Base-by-base conservation (phyloP, 1,140 invertebrate species). In the Drosophila dunni region DNA sequence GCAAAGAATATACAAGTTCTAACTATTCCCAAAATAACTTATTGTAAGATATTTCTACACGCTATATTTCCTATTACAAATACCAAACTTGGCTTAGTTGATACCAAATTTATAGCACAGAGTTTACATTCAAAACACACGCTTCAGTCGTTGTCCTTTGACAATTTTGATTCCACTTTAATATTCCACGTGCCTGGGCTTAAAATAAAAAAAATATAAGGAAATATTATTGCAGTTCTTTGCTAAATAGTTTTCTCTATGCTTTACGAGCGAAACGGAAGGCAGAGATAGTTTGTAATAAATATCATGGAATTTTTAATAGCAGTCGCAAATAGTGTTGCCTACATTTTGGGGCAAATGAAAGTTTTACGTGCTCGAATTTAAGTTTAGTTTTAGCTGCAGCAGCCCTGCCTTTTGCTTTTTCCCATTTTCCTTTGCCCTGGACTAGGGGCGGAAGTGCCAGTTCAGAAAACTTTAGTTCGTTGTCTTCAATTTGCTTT, bases 401-500 rank as follows among this genome's bases (percentile, higher is more conserved):
- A 17, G 63, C 50, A 42, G 46, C 29, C 44, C 33, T 38, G 17
- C 4, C 24, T 3, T 29, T 29, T 29, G 24, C 24, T 29, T 29
- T 29, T 29, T 29, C 24, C 24, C 24, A 6, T 29, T 29, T 29
- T 29, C 24, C 34, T 42, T 61, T 36, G 1, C 48, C 44, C 5
- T 53, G 44, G 38, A 11, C 45, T 34, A 13, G 53, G 29, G 56
- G 56, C 78, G 77, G 82, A 81, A 86, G 67, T 58, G 67, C 60
- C 46, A 71, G 74, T 50, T 48, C 67, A 79, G 79, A 69, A 82
- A 86, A 70, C 70, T 85, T 70, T 40, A 13, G 61, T 48, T 71
- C 83, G 76, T 74, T 88, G 72, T 86, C 79, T 86, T 86, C 83
- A 86, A 88, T 86, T 86, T 88, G 83, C 83, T 86, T 86, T 86